phyloP scores from a whole-genome alignment of 2,797 vertebrate genomes.

The Taenioides sp. region DNA sequence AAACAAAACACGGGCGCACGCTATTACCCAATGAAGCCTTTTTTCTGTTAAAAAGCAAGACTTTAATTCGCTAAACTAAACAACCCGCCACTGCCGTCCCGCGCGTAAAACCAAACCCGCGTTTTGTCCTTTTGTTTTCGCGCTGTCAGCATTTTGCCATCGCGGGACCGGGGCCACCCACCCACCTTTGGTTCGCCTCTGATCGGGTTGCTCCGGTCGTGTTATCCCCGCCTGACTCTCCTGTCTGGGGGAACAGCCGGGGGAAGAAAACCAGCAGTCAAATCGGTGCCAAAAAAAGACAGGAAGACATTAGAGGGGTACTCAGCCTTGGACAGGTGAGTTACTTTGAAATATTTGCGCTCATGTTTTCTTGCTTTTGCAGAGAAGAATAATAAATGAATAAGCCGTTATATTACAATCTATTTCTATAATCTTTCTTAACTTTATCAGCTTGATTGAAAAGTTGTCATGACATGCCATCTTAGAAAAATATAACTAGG shows the following conservation, averaged over 20 bases:
- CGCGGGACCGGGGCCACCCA: slow-evolving; percentile 11
- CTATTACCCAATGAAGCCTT: not conserved
- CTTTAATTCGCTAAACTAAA: not conserved
- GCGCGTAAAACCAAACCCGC: slow-evolving; percentile 4
- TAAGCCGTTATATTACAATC: no score
- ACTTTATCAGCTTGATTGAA: no score
- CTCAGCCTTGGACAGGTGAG: slow-evolving; percentile 57
- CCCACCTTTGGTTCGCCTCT: slow-evolving; percentile 22
- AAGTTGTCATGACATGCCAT: no score
- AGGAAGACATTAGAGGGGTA: slow-evolving; percentile 4
- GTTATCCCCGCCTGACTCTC: slow-evolving; percentile 23
- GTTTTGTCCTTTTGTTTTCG: slow-evolving; percentile 31
- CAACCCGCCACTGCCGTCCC: not conserved
- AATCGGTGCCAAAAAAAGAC: not conserved
- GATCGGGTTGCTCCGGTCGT: slow-evolving; percentile 12
- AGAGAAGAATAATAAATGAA: not conserved
- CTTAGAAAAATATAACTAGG: no score
- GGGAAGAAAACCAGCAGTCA: not conserved
- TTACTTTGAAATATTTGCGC: not conserved
- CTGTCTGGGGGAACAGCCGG: not conserved
- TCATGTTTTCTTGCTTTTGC: not conserved
- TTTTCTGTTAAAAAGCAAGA: slow-evolving; percentile 5
- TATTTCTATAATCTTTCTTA: no score
- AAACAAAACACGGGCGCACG: slow-evolving; percentile 7
- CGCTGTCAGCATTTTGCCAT: slow-evolving; percentile 39